Conservation (phyloP, 2,797 vertebrate genomes). For the Takifugu rubripes region DNA sequence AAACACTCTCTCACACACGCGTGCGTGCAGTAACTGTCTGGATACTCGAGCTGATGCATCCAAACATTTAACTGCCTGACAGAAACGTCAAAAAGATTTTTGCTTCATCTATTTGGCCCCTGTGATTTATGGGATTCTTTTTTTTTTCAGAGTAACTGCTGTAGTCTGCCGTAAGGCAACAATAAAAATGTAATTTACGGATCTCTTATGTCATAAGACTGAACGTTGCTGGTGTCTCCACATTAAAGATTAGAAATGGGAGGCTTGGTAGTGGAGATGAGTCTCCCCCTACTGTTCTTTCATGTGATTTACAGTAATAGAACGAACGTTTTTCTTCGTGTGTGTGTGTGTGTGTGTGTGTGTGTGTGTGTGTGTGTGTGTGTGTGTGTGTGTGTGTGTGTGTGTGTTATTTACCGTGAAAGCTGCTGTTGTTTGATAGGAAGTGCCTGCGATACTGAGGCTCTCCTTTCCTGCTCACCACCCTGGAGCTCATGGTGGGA, state of each 20-base stretch:
- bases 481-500: constrained; percentile 82
- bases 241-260: not conserved
- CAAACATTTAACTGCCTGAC: not conserved
- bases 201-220: constrained; percentile 1
- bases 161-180: not conserved
- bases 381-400: constrained; percentile 1
- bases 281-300: constrained; percentile 68
- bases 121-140: too few relatives aligned
- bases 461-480: constrained; percentile 76
- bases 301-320: constrained; percentile 26
- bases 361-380: constrained; percentile 10
- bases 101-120: not conserved
- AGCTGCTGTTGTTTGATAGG: constrained; percentile 88
- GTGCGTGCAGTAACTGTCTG: not conserved
- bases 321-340: not conserved
- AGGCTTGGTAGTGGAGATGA: constrained; percentile 18
- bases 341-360: constrained; percentile 4
- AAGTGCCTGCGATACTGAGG: constrained; percentile 92
- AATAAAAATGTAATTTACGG: not conserved
- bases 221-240: constrained; percentile 1
- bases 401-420: constrained; percentile 81
- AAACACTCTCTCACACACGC: not conserved
- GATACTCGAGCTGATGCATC: not conserved
- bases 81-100: not conserved
- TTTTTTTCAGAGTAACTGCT: too few relatives aligned